phyloP scores from a whole-genome alignment of 2,888 invertebrate species.

The Lasioglossum leucozonium region DNA sequence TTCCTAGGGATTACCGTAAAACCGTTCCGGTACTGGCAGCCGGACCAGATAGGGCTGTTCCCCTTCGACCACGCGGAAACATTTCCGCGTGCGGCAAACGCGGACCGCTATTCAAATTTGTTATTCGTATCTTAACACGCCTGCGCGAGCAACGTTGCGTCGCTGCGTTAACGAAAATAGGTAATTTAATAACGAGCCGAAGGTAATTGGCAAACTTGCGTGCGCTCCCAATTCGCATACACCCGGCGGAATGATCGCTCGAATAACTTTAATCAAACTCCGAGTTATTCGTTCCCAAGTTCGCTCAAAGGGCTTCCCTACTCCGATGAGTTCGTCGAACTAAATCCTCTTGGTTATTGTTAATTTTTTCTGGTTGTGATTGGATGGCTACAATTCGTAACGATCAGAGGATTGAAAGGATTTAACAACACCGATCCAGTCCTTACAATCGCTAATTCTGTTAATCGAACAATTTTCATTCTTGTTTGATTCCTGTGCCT shows the following conservation, averaged over 20 bases:
- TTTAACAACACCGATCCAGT: neutral
- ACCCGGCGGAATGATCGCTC: neutral
- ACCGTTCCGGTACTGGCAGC: constrained; percentile 48
- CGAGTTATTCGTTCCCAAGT: neutral
- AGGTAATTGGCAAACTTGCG: constrained; percentile 9
- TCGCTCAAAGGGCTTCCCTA: neutral
- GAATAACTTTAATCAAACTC: neutral
- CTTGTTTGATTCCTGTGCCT: neutral
- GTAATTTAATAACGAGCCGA: neutral
- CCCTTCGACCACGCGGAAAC: constrained; percentile 8
- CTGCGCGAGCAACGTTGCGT: neutral
- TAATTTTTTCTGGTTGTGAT: neutral
- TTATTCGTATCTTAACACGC: neutral
- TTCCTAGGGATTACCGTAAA: constrained; percentile 68
- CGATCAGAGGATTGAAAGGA: neutral
- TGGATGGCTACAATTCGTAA: neutral
- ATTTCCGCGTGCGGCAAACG: constrained; percentile 17
- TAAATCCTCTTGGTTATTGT: neutral
- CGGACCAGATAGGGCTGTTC: constrained; percentile 26
- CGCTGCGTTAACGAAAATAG: constrained; percentile 2
- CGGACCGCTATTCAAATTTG: neutral
- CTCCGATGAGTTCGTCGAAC: neutral
- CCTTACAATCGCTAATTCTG: neutral
- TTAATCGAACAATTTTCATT: neutral
- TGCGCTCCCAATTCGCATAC: neutral